Base-by-base conservation (phyloP, 2,888 invertebrate species). In the Argynnis bischoffii region DNA sequence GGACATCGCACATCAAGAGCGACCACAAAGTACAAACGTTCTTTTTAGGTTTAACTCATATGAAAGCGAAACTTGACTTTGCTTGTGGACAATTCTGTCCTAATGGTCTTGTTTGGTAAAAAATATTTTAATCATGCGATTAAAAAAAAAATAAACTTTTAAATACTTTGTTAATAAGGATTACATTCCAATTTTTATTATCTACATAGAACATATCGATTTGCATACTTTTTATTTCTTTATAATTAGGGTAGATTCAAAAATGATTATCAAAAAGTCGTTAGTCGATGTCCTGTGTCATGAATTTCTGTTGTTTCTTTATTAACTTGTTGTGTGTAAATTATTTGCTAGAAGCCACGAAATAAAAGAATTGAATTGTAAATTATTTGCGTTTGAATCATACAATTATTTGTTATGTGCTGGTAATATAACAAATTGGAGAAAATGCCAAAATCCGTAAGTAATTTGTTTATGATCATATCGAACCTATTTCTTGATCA, bases 381-480 rank as follows among this genome's bases (percentile, higher is more conserved):
- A 18, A 16, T 31, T 31, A 55, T 56, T 16, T 16, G 47, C 26
- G 14, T 50, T 64, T 26, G 14, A 4, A 35, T 64, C 31, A 41
- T 50, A 53, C 54, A 54, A 16, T 63, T 18, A 51, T 55, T 55
- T 51, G 46, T 56, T 46, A 67, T 64, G 55, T 64, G 51, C 21
- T 67, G 55, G 15, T 47, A 6, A 13, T 47, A 47, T 51, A 54
- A 53, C 16, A 47, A 46, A 59, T 26, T 53, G 66, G 66, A 66
- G 16, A 76, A 74, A 74, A 77, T 77, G 77, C 74, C 77, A 63
- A 73, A 76, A 72, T 66, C 50, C 18, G 72, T 76, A 48, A 74
- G 75, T 72, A 55, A 54, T 56, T 53, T 54, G 8, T 11, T 46
- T 13, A 18, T 6, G 15, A 16, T 46, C 2, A 14, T 15, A 3